These are phyloP conservation scores for Caiman crocodilus DNA, from an alignment of 2,797 vertebrate genomes.

Conservation along the genomic window DNA sequence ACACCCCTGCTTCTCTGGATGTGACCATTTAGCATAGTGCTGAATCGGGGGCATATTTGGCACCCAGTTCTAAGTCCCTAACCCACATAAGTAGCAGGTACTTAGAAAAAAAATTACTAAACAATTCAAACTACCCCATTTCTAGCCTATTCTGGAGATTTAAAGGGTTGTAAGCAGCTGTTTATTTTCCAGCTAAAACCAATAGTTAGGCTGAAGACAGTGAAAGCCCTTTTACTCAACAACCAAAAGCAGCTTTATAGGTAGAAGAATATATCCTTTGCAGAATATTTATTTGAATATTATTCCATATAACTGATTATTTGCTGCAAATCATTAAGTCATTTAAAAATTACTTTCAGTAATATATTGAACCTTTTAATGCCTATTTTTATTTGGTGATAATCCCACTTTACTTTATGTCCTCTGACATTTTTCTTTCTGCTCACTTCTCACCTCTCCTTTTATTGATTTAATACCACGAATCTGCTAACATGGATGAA, in stretches of 20 bases:
- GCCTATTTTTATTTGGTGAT: slow-evolving; percentile 1
- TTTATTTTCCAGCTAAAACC: neutral
- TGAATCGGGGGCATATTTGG: neutral
- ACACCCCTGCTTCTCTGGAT: too few species aligned
- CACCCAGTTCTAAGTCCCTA: slow-evolving; percentile 3
- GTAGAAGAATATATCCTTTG: slow-evolving; percentile 53
- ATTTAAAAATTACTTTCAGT: slow-evolving; percentile 57
- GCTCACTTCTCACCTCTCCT: neutral
- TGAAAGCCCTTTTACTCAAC: neutral
- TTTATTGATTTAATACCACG: slow-evolving; percentile 42
- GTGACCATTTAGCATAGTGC: neutral
- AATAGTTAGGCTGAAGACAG: neutral
- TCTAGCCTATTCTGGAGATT: slow-evolving; percentile 34
- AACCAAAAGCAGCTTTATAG: neutral
- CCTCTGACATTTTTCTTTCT: slow-evolving; percentile 35
- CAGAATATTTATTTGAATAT: slow-evolving; percentile 46
- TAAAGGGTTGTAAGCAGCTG: slow-evolving; percentile 53
- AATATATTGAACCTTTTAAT: slow-evolving; percentile 6
- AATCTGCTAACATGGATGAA: slow-evolving; percentile 26
- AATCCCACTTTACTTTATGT: slow-evolving; percentile 48
- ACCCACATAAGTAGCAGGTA: neutral
- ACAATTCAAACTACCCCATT: slow-evolving; percentile 46
- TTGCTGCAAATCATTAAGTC: slow-evolving; percentile 52
- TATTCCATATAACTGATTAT: slow-evolving; percentile 54
- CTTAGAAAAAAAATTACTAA: slow-evolving; percentile 34